These are phyloP conservation scores for Limonius californicus DNA, from an alignment of 1,140 invertebrate genomes.

Conservation along the genomic window DNA sequence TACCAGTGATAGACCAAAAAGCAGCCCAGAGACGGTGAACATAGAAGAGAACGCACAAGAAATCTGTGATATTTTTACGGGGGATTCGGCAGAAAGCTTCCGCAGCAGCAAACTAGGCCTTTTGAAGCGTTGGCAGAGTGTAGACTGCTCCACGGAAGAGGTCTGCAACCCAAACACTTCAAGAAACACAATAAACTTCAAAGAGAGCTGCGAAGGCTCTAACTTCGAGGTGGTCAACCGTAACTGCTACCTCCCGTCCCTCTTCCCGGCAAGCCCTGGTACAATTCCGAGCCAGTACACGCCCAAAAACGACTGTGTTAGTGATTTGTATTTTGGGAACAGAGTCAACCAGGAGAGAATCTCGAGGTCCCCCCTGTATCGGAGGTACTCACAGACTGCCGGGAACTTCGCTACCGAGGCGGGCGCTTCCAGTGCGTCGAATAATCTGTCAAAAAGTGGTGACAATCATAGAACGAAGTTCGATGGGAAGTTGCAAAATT, in stretches of 20 bases:
- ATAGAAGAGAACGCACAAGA: slow-evolving; percentile 37
- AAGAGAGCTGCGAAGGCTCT: slow-evolving; percentile 4
- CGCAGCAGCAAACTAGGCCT: slow-evolving; percentile 34
- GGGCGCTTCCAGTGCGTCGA: not conserved
- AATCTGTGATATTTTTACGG: slow-evolving; percentile 37
- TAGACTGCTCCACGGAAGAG: slow-evolving; percentile 29
- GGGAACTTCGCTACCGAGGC: not conserved
- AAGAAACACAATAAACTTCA: slow-evolving; percentile 1
- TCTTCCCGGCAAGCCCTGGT: slow-evolving; percentile 33
- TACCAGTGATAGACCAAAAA: slow-evolving; percentile 30
- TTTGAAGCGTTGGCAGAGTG: slow-evolving; percentile 35
- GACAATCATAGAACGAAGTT: not conserved
- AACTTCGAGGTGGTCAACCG: slow-evolving; percentile 26
- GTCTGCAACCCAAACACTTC: not conserved
- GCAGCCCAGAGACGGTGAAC: slow-evolving; percentile 31
- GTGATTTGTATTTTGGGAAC: slow-evolving; percentile 29
- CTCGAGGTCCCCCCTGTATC: slow-evolving; percentile 5
- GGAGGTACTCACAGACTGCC: not conserved
- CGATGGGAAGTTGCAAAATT: not conserved
- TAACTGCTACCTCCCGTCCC: slow-evolving; percentile 34
- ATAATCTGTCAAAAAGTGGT: not conserved
- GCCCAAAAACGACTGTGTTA: slow-evolving; percentile 33
- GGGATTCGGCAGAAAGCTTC: slow-evolving; percentile 33
- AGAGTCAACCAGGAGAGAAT: slow-evolving; percentile 17
- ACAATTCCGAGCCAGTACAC: slow-evolving; percentile 36